Conservation (phyloP, 2,888 invertebrate species). For the Punctoribates punctum region DNA sequence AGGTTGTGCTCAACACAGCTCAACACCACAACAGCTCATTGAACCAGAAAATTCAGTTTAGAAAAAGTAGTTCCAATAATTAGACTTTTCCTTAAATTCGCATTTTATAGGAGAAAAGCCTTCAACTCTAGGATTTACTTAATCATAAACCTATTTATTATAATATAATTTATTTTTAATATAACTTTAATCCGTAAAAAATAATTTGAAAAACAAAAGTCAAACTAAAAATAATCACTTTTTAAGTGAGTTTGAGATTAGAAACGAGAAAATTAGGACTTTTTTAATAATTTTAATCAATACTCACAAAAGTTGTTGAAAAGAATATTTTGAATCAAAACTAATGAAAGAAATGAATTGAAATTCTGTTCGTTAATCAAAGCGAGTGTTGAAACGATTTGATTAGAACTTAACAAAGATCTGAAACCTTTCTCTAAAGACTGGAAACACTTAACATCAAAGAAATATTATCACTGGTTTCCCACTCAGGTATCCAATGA, state of each 20-base stretch:
- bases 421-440: not conserved
- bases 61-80: not conserved
- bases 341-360: not conserved
- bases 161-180: not conserved
- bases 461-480: not conserved
- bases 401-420: not conserved
- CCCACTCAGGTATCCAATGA: not conserved
- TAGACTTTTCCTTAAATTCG: not conserved
- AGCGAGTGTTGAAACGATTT: not conserved
- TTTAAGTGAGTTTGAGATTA: not conserved
- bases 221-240: not conserved
- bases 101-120: not conserved
- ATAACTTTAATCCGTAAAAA: not conserved
- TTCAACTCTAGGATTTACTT: not conserved
- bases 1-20: not conserved
- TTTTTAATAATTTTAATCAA: not conserved
- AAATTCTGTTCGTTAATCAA: no score
- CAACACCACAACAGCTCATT: slow-evolving; percentile 5
- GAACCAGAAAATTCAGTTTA: not conserved
- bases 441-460: not conserved
- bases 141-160: not conserved
- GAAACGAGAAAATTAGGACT: not conserved
- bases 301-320: not conserved
- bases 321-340: not conserved
- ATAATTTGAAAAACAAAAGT: not conserved